Conservation (phyloP, 2,888 invertebrate species). For the Magallana nippona region DNA sequence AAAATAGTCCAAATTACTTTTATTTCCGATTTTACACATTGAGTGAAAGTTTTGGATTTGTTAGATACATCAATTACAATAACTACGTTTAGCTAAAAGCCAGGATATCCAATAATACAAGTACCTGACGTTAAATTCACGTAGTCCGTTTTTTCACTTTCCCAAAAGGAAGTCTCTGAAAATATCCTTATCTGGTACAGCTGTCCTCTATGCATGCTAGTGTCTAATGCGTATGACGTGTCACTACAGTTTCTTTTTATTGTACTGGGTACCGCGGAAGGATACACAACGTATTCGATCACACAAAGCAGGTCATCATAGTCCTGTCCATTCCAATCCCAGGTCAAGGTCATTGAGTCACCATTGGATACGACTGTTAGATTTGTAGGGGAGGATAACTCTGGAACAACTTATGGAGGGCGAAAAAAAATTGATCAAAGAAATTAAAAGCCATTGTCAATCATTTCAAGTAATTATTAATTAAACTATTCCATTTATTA, state of each 20-base stretch:
- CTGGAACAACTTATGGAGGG: background rate
- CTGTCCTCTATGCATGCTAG: background rate
- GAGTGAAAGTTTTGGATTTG: too few species aligned
- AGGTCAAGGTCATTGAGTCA: background rate
- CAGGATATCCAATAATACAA: background rate
- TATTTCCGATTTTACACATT: too few species aligned
- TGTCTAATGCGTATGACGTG: background rate
- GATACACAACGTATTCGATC: background rate
- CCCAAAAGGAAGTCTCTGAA: background rate
- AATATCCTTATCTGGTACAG: background rate
- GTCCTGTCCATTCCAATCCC: background rate
- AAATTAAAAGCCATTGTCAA: background rate
- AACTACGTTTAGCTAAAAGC: too few species aligned
- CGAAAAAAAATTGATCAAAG: background rate
- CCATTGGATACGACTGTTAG: background rate
- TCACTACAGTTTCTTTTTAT: background rate
- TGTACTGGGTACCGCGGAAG: background rate
- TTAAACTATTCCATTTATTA: too few species aligned
- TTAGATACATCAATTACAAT: too few species aligned
- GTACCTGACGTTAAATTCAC: background rate
- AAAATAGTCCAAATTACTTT: too few species aligned
- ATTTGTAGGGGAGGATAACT: background rate
- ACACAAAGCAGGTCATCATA: background rate
- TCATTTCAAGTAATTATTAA: too few species aligned
- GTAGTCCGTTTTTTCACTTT: slow-evolving; percentile 13